These are phyloP conservation scores for Stenurella melanura DNA, from an alignment of 2,888 invertebrate species.

Conservation along the genomic window DNA sequence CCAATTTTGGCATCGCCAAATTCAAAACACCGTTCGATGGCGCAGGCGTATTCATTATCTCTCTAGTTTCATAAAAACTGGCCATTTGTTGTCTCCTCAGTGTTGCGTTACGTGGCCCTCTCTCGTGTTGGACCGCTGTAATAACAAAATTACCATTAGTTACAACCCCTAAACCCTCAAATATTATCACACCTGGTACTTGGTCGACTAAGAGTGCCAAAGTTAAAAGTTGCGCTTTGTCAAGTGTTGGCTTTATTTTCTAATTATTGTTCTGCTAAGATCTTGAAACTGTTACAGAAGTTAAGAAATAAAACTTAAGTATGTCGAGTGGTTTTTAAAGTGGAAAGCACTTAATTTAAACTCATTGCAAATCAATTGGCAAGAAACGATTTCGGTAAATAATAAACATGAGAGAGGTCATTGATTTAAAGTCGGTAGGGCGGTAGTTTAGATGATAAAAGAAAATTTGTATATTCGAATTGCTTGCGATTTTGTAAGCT, in stretches of 20 bases:
- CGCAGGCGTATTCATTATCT: slow-evolving; percentile 63
- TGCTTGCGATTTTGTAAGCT: no score
- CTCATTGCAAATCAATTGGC: slow-evolving; percentile 34
- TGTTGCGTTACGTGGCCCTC: slow-evolving; percentile 97
- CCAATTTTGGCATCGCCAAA: slow-evolving; percentile 73
- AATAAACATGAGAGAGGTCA: slow-evolving; percentile 32
- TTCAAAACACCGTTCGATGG: slow-evolving; percentile 73
- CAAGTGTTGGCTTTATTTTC: slow-evolving; percentile 18
- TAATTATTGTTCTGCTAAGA: slow-evolving; percentile 8
- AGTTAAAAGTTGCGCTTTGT: slow-evolving; percentile 40
- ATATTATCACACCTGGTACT: slow-evolving; percentile 61
- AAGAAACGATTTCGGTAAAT: slow-evolving; percentile 40
- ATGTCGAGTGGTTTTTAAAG: slow-evolving; percentile 13
- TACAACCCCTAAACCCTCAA: slow-evolving; percentile 26
- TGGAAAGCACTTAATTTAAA: slow-evolving; percentile 37
- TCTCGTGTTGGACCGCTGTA: slow-evolving; percentile 97
- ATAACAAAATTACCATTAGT: slow-evolving; percentile 63
- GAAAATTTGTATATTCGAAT: no score
- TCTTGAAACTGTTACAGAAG: slow-evolving; percentile 34
- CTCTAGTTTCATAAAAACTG: slow-evolving; percentile 80
- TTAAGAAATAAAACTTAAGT: slow-evolving; percentile 27
- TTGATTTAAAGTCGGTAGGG: background rate
- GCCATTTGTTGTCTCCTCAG: slow-evolving; percentile 96
- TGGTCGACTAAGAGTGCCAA: slow-evolving; percentile 28
- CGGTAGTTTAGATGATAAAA: background rate